Percentiles rank a stretch among this genome's conserved stretches.
These are phyloP conservation scores for Apostichopus californicus DNA, from an alignment of 35 echinoderm and acorn worm genomes.

Conservation along the genomic window DNA sequence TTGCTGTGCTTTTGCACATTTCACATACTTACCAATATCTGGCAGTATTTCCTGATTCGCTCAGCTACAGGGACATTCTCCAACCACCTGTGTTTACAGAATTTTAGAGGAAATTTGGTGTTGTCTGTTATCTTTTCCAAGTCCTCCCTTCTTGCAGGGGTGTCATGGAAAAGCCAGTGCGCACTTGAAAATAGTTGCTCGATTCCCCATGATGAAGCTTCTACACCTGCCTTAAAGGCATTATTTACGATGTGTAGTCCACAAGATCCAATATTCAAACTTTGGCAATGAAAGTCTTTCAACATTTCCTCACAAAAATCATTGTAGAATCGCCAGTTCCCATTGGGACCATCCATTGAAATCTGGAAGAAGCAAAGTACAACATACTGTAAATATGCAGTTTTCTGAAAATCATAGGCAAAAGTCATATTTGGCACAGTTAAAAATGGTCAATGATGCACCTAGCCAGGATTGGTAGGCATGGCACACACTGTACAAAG, in stretches of 20 bases:
- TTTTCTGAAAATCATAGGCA: neutral
- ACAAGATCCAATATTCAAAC: neutral
- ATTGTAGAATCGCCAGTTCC: neutral
- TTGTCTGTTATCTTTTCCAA: neutral
- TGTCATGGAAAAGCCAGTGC: conserved; percentile 23
- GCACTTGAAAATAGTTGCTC: neutral
- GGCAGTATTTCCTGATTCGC: conserved; percentile 6
- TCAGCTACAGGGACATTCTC: conserved; percentile 48
- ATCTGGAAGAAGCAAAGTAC: neutral
- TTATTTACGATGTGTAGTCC: neutral
- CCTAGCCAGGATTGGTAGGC: too few species aligned
- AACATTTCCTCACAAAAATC: neutral
- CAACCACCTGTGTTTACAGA: conserved; percentile 49
- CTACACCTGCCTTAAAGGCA: neutral
- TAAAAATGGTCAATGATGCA: too few species aligned
- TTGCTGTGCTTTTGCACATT: neutral
- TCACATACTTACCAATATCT: conserved; percentile 42
- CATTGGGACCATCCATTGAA: neutral
- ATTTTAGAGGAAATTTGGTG: conserved; percentile 29
- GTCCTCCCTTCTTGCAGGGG: conserved; percentile 42
- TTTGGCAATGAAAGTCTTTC: neutral
- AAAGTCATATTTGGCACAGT: too few species aligned
- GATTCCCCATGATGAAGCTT: neutral
- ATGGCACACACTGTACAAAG: too few species aligned
- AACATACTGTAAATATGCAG: too few species aligned